Conservation (phyloP, 2,113 vertebrate genomes). For the Cervus canadensis region DNA sequence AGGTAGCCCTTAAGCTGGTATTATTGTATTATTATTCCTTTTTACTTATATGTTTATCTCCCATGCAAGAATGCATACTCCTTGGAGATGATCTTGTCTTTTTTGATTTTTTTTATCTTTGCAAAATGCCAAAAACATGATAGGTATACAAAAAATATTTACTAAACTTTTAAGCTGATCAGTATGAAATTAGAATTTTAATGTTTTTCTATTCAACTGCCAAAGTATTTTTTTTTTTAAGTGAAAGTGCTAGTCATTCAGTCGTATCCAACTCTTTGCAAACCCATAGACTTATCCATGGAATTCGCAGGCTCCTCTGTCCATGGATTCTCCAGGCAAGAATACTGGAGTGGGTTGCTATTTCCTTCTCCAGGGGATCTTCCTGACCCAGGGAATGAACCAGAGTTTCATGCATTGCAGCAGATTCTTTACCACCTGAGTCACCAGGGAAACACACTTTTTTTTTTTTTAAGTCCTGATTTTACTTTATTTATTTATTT, state of each 20-base stretch:
- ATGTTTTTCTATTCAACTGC: not conserved
- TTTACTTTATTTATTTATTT: not conserved
- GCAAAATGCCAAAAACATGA: not conserved
- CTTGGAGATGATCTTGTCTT: not conserved
- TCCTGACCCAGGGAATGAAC: not conserved
- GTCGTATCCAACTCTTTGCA: rapidly evolving
- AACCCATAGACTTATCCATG: not conserved
- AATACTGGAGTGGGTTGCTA: not conserved
- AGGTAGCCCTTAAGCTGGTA: not conserved
- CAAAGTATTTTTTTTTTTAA: not conserved
- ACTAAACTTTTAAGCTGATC: not conserved
- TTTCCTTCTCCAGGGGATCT: not conserved
- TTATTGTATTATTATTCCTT: not conserved
- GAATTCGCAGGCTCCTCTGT: not conserved
- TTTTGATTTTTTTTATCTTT: not conserved
- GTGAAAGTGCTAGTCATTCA: not conserved
- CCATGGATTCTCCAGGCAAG: not conserved
- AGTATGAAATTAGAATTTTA: not conserved
- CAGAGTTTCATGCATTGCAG: not conserved
- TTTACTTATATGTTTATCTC: not conserved
- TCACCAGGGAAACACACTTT: not conserved
- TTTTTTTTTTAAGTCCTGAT: not conserved
- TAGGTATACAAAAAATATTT: not conserved
- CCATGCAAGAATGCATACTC: not conserved
- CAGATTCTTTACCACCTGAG: not conserved